Base-by-base conservation (phyloP, 2,797 vertebrate genomes). In the Siniperca obscura region DNA sequence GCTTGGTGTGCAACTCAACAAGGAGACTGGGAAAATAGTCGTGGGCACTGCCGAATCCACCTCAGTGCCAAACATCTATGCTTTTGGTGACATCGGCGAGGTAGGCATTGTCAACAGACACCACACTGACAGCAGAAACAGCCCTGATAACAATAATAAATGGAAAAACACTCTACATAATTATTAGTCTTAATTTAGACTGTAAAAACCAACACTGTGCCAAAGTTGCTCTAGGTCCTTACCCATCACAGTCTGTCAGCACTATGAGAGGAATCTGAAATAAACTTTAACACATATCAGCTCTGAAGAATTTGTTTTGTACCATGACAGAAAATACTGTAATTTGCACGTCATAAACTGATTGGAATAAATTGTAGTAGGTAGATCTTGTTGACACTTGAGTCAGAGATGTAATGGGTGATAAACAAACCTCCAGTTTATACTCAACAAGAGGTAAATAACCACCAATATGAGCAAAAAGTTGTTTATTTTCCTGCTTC, bases 71-170 rank as follows among this genome's bases (percentile, higher is more conserved):
- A 97, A 97, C 90, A 95, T 99, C 90, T 99, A 95, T 14, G 98
- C 98, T 78, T 89, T 99, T 1, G 98, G 98, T 72, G 98, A 99
- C 81, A 96, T 98, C 66, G 89, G 96, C 0, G 96, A 99, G 97
- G 98, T 99, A 95, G 1, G 78, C 3, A 2, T 50, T 40, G 62
- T 81, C 50, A 59, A 1, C 68, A 70, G 52, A 68, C 13, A 1
- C 48, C 19, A 53, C 36, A 5, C 56, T 66, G 71, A 74, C 52
- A 25, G 42, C 66, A 70, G 40, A 42, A 56, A 65, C 48, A 11
- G 22, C 38, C 30, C 40, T 12, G 14, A 78, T 36, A 46, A 38
- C 34, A 65, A n/a, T 57, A 16, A 3, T 10, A 8, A 25, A 19
- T 44, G 22, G 22, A 19, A 65, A 82, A 86, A 25, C 19, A 30